phyloP scores from a whole-genome alignment of 2,797 vertebrate species.

The Pantherophis vulpinus region DNA sequence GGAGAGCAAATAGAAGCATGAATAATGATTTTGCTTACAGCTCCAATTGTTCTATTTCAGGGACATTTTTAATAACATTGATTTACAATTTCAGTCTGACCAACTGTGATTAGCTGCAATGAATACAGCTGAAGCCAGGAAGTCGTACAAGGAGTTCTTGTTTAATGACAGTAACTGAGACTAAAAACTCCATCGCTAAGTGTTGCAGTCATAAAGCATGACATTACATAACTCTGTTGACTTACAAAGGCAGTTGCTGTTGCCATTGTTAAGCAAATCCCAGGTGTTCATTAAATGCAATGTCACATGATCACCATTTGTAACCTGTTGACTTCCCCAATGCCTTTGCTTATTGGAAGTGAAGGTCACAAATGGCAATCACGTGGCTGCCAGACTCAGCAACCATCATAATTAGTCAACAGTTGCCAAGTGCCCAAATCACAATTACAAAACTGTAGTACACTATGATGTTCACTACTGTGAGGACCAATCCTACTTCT shows the following conservation, averaged over 20 bases:
- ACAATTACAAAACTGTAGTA: background rate
- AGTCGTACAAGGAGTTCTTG: background rate
- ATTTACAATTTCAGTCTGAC: background rate
- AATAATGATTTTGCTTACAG: background rate
- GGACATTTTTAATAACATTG: background rate
- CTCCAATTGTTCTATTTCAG: background rate
- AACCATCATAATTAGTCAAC: background rate
- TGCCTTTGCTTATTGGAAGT: background rate
- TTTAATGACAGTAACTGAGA: background rate
- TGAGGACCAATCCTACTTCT: background rate
- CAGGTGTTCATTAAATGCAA: background rate
- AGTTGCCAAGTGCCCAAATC: background rate
- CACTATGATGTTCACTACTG: background rate
- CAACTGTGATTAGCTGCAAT: background rate
- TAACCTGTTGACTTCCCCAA: background rate
- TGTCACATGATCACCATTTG: background rate
- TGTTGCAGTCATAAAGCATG: background rate
- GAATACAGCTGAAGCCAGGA: background rate
- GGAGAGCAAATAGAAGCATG: background rate
- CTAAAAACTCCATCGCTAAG: background rate
- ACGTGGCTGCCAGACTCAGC: background rate
- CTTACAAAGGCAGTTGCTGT: background rate
- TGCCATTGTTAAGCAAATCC: background rate
- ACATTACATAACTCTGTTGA: background rate
- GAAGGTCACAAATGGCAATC: background rate